Evolutionary conservation across 2,888 invertebrate genomes (phyloP), one percentile per base, ranked within the genome.

Genomic region (Diarsia mendica): DNA sequence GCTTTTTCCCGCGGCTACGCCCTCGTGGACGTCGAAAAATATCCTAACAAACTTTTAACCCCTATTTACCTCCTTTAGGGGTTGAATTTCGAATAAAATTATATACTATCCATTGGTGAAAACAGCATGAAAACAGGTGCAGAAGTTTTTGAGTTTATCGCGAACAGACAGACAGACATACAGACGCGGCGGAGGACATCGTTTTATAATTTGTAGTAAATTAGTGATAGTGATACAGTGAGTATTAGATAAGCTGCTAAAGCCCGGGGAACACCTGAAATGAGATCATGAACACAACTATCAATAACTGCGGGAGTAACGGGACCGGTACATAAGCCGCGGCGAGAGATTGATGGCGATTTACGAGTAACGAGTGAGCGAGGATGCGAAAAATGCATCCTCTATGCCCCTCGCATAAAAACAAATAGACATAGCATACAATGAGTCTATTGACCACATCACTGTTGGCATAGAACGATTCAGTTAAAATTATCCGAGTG

Each of bases 361-460:
- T 72, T 51, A 75, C 66, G 66, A 77, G 55, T 65, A 61, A n/a
- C 68, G 66, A 75, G 60, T 65, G 64, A 15, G 60, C 55, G 64
- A 83, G 85, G 80, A 76, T 78, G 75, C 70, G 77, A 80, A 76
- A 83, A 75, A 74, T 61, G 72, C 80, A 80, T 85, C 83, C 85
- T 82, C 80, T 83, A 83, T 66, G 67, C 69, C 61, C 77, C 55
- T 8, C 53, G 66, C 63, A 53, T 49, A 71, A 51, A 72, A 64
- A 71, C 60, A 72, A 64, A 71, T 60, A 46, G 28, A 79, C 66
- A 61, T 58, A 71, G 71, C 67, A 73, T 49, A 70, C 28, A 46
- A 65, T 23, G 53, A 58, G 49, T 49, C 33, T 64, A 63, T 72
- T 65, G 44, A 51, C 20, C 49, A 64, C 44, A 46, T 28, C 13